A percentile compares a stretch with the other conserved stretches of the same genome.
phyloP scores from a whole-genome alignment of 2,888 invertebrate species.

The Aradus depressus region DNA sequence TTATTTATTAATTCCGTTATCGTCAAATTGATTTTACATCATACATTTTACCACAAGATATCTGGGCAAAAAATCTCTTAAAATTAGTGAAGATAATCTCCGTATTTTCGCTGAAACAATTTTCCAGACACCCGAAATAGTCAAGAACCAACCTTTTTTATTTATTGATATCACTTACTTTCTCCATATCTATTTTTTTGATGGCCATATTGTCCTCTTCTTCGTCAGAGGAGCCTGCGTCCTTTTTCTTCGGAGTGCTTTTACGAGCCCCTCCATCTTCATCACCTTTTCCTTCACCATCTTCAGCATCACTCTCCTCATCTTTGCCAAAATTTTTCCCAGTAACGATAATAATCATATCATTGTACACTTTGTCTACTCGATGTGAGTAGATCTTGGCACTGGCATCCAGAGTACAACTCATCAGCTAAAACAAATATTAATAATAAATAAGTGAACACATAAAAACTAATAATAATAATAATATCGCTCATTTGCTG shows the following conservation, averaged over 20 bases:
- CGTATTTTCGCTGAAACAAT: not conserved
- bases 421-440: conserved; percentile 34
- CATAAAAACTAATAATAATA: not conserved
- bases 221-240: not conserved
- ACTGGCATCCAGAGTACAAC: conserved; percentile 76
- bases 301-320: conserved; percentile 8
- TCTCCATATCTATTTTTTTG: conserved; percentile 20
- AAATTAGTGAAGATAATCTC: not conserved
- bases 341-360: conserved; percentile 22
- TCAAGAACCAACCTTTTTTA: conserved; percentile 11
- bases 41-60: no score
- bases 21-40: no score
- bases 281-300: conserved; percentile 5
- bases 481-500: not conserved
- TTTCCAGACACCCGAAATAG: not conserved
- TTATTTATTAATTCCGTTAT: no score
- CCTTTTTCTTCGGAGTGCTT: not conserved
- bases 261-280: not conserved
- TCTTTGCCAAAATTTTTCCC: conserved; percentile 19
- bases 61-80: not conserved
- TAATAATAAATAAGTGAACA: not conserved
- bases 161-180: conserved; percentile 12
- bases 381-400: conserved; percentile 77
- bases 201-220: conserved; percentile 16
- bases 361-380: conserved; percentile 47